phyloP scores from a whole-genome alignment of 2,113 vertebrate genomes.

The Semnopithecus entellus region DNA sequence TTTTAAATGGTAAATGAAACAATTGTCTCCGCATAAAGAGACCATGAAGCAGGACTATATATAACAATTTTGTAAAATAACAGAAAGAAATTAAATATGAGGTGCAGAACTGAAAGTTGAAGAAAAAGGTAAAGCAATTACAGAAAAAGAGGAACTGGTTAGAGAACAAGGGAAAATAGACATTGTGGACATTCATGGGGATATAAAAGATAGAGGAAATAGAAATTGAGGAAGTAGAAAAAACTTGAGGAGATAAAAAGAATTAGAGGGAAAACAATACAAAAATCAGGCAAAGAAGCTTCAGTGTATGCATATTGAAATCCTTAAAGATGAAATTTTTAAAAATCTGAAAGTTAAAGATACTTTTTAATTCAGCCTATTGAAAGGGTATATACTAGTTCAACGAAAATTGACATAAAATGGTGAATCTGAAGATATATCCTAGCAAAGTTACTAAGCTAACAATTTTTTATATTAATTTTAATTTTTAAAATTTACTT shows the following conservation, averaged over 20 bases:
- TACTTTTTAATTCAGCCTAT: not conserved
- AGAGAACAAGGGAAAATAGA: not conserved
- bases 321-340: too few species aligned
- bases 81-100: not conserved
- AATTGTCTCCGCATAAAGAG: not conserved
- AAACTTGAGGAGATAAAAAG: not conserved
- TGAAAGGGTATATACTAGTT: not conserved
- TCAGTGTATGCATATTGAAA: not conserved
- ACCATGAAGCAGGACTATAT: not conserved
- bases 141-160: not conserved
- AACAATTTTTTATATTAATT: not conserved
- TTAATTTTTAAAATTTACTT: too few species aligned
- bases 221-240: not conserved
- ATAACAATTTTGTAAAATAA: constrained; percentile 6
- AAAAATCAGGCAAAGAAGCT: not conserved
- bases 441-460: not conserved
- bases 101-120: not conserved
- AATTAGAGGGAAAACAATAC: not conserved
- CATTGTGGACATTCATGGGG: not conserved
- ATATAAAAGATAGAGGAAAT: not conserved
- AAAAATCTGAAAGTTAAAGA: not conserved
- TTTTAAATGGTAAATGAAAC: not conserved
- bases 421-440: not conserved
- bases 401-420: not conserved
- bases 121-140: not conserved